Evolutionary conservation across 2,888 invertebrate species (phyloP).

Genomic region (Flabesymbios commensalis): DNA sequence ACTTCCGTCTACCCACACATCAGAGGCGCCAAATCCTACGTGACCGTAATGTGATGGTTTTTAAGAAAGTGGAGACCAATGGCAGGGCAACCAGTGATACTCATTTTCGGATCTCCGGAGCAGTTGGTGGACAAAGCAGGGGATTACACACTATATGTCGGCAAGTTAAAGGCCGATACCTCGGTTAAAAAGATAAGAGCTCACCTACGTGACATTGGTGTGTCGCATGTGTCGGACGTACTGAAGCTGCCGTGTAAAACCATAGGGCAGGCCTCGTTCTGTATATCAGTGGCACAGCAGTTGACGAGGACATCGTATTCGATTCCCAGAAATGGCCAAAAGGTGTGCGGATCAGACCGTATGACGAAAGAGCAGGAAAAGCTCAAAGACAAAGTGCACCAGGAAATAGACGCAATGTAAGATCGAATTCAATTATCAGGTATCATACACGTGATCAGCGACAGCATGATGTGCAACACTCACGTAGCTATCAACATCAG

Average conservation of each 20-base stretch:
- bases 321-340: background rate
- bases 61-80: too few relatives aligned
- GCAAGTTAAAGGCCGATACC: background rate
- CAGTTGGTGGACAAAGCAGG: too few relatives aligned
- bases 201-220: background rate
- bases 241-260: background rate
- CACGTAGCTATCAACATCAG: too few relatives aligned
- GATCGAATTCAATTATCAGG: background rate
- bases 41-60: too few relatives aligned
- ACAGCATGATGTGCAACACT: too few relatives aligned
- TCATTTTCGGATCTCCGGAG: too few relatives aligned
- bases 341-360: background rate
- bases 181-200: background rate
- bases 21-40: too few relatives aligned
- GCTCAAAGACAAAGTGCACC: background rate
- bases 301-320: background rate
- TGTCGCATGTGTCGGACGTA: background rate
- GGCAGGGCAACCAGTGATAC: too few relatives aligned
- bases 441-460: too few relatives aligned
- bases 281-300: background rate
- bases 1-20: too few relatives aligned
- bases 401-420: background rate
- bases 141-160: too few relatives aligned
- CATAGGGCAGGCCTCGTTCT: background rate
- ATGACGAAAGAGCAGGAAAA: background rate